Conservation (phyloP, 2,888 invertebrate genomes). For the Eudemis profundana region DNA sequence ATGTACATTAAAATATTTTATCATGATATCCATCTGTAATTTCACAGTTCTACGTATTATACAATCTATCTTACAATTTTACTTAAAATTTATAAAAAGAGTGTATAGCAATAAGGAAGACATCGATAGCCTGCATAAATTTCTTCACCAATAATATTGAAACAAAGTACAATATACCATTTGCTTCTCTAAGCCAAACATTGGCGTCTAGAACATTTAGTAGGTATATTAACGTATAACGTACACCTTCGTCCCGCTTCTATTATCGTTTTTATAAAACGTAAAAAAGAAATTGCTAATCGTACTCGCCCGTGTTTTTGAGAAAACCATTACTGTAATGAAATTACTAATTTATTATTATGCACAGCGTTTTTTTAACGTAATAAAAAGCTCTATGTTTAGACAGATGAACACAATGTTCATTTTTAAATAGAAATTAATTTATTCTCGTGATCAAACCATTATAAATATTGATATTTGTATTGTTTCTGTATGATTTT, state of each 20-base stretch:
- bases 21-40: conserved; percentile 31
- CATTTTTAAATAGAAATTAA: not conserved
- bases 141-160: conserved; percentile 74
- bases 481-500: too few relatives aligned
- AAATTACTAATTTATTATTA: conserved; percentile 24
- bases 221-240: too few relatives aligned
- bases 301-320: conserved; percentile 10
- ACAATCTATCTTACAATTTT: conserved; percentile 72
- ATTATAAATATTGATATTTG: too few relatives aligned
- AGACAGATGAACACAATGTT: not conserved
- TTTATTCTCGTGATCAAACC: too few relatives aligned
- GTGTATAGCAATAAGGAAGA: conserved; percentile 85
- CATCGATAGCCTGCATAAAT: conserved; percentile 85
- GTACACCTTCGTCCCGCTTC: not conserved
- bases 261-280: not conserved
- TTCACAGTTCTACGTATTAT: conserved; percentile 44
- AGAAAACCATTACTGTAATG: conserved; percentile 61
- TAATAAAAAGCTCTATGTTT: conserved; percentile 12
- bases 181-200: conserved; percentile 16
- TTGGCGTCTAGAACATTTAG: not conserved
- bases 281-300: too few relatives aligned
- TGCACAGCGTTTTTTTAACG: not conserved
- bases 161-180: conserved; percentile 57
- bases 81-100: conserved; percentile 78
- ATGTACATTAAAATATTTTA: conserved; percentile 32